Percentiles rank a stretch among this genome's conserved stretches.
These are phyloP conservation scores for Rhea americana DNA, from an alignment of 2,113 vertebrate genomes.

Conservation along the genomic window DNA sequence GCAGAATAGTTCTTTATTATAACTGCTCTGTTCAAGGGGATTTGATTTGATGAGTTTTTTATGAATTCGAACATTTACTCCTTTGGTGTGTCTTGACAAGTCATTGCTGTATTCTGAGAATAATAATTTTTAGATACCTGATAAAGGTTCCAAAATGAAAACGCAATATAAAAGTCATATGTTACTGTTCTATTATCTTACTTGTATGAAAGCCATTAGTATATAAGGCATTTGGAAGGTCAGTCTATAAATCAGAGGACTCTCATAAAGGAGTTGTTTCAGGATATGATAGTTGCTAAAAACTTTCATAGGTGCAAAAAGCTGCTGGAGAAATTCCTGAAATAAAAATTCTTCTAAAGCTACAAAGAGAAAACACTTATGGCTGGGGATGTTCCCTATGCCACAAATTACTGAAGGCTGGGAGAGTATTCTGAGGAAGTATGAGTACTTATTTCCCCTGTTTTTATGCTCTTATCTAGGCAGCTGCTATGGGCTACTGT, in stretches of 20 bases:
- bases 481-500: neutral
- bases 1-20: neutral
- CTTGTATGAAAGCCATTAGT: neutral
- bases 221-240: neutral
- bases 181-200: neutral
- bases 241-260: neutral
- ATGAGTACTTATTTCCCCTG: neutral
- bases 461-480: neutral
- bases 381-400: neutral
- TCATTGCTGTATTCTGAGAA: neutral
- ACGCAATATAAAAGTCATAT: neutral
- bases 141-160: neutral
- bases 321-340: neutral
- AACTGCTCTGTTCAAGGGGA: neutral
- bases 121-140: neutral
- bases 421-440: neutral
- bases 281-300: neutral
- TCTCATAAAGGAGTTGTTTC: neutral
- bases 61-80: neutral
- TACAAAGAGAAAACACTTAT: neutral
- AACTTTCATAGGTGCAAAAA: neutral
- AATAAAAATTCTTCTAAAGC: neutral
- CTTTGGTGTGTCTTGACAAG: neutral
- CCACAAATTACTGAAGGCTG: neutral
- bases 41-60: neutral